Evolutionary conservation across 2,888 invertebrate genomes (phyloP).

Genomic region (Siphlonurus alternatus): DNA sequence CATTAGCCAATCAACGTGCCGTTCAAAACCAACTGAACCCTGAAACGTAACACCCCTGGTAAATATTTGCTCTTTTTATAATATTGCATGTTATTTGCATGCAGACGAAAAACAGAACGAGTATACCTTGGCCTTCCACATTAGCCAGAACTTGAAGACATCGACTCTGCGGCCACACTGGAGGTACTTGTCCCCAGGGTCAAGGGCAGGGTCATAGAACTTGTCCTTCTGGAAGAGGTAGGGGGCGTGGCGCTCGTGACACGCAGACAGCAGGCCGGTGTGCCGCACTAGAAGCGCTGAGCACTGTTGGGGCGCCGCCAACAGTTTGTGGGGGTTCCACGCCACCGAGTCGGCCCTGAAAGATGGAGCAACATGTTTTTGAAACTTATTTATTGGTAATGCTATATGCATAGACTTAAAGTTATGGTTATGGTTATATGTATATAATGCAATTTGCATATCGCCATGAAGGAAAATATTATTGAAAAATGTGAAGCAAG

Average conservation of each 20-base stretch:
- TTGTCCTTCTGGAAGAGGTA: slow-evolving; percentile 39
- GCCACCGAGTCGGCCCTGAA: slow-evolving; percentile 36
- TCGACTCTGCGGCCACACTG: slow-evolving; percentile 54
- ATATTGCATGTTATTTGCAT: not conserved
- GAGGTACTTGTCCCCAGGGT: slow-evolving; percentile 41
- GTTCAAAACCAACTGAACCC: slow-evolving; percentile 33
- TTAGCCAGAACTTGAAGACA: slow-evolving; percentile 51
- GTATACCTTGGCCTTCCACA: slow-evolving; percentile 46
- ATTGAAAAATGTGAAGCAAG: too few relatives aligned
- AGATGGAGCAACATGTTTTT: not conserved
- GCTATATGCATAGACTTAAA: too few relatives aligned
- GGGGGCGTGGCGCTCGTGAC: slow-evolving; percentile 32
- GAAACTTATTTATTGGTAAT: too few relatives aligned
- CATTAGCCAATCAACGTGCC: slow-evolving; percentile 34
- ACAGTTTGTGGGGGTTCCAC: slow-evolving; percentile 43
- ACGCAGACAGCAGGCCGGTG: slow-evolving; percentile 25
- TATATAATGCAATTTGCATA: too few relatives aligned
- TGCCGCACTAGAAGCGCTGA: slow-evolving; percentile 31
- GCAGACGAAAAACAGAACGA: not conserved
- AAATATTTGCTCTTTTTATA: not conserved
- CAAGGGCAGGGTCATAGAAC: slow-evolving; percentile 33
- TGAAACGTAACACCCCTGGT: slow-evolving; percentile 11
- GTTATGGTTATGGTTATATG: too few relatives aligned
- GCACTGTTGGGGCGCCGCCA: slow-evolving; percentile 40
- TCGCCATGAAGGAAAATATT: too few relatives aligned